phyloP scores from a whole-genome alignment of 1,140 invertebrate species.

The Achroia grisella region DNA sequence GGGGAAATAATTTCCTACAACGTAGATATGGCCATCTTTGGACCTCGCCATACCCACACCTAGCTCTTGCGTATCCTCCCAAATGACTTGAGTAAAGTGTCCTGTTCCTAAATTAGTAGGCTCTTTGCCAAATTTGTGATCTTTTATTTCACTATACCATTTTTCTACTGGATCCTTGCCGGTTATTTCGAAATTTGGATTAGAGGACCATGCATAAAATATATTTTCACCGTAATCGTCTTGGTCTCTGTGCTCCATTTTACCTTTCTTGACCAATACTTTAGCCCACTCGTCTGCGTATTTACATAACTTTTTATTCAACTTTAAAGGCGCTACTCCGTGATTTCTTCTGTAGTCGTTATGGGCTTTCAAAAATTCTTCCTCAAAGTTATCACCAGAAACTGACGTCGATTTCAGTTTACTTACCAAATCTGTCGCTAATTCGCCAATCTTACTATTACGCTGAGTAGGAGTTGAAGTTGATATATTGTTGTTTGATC shows the following conservation, averaged over 20 bases:
- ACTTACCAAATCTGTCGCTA: conserved; percentile 48
- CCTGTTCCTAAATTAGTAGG: conserved; percentile 80
- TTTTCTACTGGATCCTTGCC: conserved; percentile 83
- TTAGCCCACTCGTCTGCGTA: conserved; percentile 90
- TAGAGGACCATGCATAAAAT: conserved; percentile 83
- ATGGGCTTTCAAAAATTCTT: conserved; percentile 81
- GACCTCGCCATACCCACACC: conserved; percentile 85
- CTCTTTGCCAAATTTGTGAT: conserved; percentile 77
- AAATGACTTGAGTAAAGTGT: conserved; percentile 86
- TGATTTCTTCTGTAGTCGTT: conserved; percentile 85
- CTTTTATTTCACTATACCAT: conserved; percentile 80
- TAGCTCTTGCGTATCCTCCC: conserved; percentile 83
- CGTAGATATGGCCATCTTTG: conserved; percentile 82
- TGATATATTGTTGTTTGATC: conserved; percentile 34
- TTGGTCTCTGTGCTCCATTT: conserved; percentile 83
- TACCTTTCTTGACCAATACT: conserved; percentile 77
- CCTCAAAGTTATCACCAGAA: conserved; percentile 69
- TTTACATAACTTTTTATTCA: conserved; percentile 82
- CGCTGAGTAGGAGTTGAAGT: conserved; percentile 39
- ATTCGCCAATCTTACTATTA: conserved; percentile 49
- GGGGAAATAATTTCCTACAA: conserved; percentile 91
- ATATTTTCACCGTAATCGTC: conserved; percentile 89
- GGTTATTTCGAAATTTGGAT: conserved; percentile 78
- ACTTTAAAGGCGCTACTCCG: conserved; percentile 78
- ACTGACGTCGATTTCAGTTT: conserved; percentile 49